Conservation (phyloP, 2,797 vertebrate genomes). For the Siniperca obscura region DNA sequence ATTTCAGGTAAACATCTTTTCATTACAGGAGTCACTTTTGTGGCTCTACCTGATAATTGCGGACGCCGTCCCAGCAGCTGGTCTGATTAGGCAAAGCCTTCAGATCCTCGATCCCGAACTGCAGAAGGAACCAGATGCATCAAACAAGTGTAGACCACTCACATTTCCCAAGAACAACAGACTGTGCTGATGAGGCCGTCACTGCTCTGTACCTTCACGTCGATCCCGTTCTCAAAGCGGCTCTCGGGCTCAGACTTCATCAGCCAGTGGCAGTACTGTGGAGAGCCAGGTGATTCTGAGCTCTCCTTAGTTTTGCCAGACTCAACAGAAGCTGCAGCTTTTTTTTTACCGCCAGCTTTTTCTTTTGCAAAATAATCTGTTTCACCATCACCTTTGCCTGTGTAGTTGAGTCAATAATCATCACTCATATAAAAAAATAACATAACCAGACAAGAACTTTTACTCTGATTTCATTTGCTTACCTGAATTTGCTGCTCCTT, state of each 20-base stretch:
- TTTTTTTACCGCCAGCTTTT: slow-evolving; percentile 56
- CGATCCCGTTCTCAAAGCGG: slow-evolving; percentile 92
- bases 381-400: slow-evolving; percentile 47
- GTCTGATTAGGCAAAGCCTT: slow-evolving; percentile 91
- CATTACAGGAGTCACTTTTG: not conserved
- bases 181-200: not conserved
- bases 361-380: slow-evolving; percentile 31
- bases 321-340: slow-evolving; percentile 37
- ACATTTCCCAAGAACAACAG: not conserved
- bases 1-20: slow-evolving; percentile 21
- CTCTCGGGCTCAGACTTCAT: slow-evolving; percentile 99
- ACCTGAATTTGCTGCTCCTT: slow-evolving; percentile 60
- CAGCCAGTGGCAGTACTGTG: slow-evolving; percentile 87
- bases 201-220: slow-evolving; percentile 90
- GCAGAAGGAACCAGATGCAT: slow-evolving; percentile 41
- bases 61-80: slow-evolving; percentile 95
- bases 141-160: not conserved
- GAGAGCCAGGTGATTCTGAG: slow-evolving; percentile 11
- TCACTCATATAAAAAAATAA: slow-evolving; percentile 2
- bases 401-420: not conserved
- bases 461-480: not conserved
- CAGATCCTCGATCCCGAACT: slow-evolving; percentile 97
- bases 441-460: not conserved
- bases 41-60: slow-evolving; percentile 94
- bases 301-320: slow-evolving; percentile 50